These are phyloP conservation scores for Melitaea athalia DNA, from an alignment of 2,888 invertebrate genomes.

Conservation along the genomic window DNA sequence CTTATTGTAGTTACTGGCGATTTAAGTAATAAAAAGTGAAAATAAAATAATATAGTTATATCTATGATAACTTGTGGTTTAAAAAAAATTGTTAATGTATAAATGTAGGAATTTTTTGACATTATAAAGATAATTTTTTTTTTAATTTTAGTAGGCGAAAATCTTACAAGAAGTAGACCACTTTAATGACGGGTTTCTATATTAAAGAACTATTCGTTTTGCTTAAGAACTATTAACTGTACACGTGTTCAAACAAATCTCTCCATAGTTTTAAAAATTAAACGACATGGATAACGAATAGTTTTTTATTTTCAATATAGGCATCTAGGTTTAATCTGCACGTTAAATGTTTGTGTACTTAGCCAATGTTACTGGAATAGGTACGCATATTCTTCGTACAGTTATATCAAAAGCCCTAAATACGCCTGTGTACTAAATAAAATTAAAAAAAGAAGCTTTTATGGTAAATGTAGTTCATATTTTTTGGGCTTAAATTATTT, in stretches of 20 bases:
- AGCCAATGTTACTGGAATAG: neutral
- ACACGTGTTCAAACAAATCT: too few relatives aligned
- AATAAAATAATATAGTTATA: neutral
- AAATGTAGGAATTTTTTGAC: neutral
- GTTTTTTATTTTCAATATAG: too few relatives aligned
- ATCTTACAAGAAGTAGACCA: neutral
- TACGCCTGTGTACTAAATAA: neutral
- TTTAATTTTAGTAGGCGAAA: conserved; percentile 2
- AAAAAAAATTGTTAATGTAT: neutral
- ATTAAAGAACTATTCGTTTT: too few relatives aligned
- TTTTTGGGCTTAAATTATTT: too few relatives aligned
- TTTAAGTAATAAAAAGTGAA: neutral
- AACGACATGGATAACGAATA: too few relatives aligned
- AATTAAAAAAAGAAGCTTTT: neutral
- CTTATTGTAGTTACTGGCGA: neutral
- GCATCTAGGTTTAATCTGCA: neutral
- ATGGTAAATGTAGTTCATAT: neutral
- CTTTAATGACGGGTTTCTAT: neutral
- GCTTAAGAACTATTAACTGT: too few relatives aligned
- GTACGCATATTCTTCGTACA: neutral
- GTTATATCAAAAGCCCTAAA: neutral
- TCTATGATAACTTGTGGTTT: neutral
- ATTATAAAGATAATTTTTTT: neutral
- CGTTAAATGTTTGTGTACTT: neutral
- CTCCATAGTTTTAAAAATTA: too few relatives aligned